These are phyloP conservation scores for Leptopilina syphax DNA, from an alignment of 2,888 invertebrate species.

Conservation along the genomic window DNA sequence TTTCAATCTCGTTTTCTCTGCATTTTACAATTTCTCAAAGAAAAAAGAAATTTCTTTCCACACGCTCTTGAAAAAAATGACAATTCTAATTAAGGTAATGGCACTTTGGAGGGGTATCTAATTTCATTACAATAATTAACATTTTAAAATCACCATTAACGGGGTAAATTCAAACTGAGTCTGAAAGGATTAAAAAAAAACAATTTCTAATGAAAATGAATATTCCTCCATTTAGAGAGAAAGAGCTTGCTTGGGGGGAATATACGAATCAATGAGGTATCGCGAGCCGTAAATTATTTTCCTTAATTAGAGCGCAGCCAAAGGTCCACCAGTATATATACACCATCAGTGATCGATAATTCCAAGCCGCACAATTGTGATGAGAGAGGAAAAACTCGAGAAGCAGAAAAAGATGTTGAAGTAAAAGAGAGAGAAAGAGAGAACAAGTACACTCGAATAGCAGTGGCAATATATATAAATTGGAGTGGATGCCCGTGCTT, in stretches of 20 bases:
- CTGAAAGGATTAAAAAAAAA: slow-evolving; percentile 13
- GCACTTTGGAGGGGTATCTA: neutral
- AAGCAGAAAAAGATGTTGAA: slow-evolving; percentile 60
- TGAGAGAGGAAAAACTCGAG: slow-evolving; percentile 23
- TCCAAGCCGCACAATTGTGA: slow-evolving; percentile 24
- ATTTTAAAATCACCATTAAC: slow-evolving; percentile 3
- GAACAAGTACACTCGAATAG: slow-evolving; percentile 55
- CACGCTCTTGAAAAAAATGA: neutral
- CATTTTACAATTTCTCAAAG: neutral
- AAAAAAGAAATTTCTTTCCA: neutral
- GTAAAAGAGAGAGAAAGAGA: neutral
- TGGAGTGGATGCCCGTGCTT: slow-evolving; percentile 74
- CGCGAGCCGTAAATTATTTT: slow-evolving; percentile 12
- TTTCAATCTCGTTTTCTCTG: too few relatives aligned
- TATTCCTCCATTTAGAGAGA: neutral
- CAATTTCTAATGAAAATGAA: slow-evolving; percentile 11
- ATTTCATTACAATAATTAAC: slow-evolving; percentile 20
- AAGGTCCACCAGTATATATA: slow-evolving; percentile 43
- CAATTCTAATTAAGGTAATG: neutral
- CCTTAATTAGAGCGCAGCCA: slow-evolving; percentile 55
- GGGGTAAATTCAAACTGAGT: neutral
- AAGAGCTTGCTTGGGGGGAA: neutral
- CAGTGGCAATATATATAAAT: slow-evolving; percentile 55
- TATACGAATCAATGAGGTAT: slow-evolving; percentile 12
- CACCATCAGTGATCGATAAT: slow-evolving; percentile 50